Percentiles rank a stretch among this genome's conserved stretches.
These are phyloP conservation scores for Mesocricetus auratus DNA, from an alignment of 2,113 vertebrate genomes.

Conservation along the genomic window DNA sequence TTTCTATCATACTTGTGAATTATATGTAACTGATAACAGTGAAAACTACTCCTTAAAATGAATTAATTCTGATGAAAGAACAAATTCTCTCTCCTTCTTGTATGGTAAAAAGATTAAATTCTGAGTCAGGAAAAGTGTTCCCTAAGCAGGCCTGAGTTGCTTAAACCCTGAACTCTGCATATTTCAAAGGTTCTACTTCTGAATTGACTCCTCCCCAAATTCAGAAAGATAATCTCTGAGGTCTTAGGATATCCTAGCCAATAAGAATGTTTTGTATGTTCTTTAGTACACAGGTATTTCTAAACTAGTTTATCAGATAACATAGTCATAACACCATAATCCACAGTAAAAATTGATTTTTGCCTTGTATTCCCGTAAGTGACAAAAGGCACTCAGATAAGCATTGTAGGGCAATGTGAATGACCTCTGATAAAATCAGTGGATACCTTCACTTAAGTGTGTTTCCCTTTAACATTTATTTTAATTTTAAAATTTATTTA, in stretches of 20 bases:
- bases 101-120: not conserved
- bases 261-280: not conserved
- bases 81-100: not conserved
- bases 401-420: not conserved
- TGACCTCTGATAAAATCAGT: not conserved
- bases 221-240: not conserved
- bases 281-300: not conserved
- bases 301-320: not conserved
- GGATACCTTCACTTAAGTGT: not conserved
- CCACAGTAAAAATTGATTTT: not conserved
- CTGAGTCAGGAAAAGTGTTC: not conserved
- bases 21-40: not conserved
- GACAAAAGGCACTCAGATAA: not conserved
- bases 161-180: not conserved
- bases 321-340: not conserved
- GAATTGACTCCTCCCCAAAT: not conserved
- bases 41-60: not conserved
- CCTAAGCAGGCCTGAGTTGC: not conserved
- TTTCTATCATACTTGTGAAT: not conserved
- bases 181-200: not conserved
- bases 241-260: not conserved
- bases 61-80: not conserved
- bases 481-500: not conserved
- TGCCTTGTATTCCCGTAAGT: not conserved
- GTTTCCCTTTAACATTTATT: not conserved